Base-by-base conservation (phyloP, 2,797 vertebrate genomes). In the Micropoecilia bifurca region DNA sequence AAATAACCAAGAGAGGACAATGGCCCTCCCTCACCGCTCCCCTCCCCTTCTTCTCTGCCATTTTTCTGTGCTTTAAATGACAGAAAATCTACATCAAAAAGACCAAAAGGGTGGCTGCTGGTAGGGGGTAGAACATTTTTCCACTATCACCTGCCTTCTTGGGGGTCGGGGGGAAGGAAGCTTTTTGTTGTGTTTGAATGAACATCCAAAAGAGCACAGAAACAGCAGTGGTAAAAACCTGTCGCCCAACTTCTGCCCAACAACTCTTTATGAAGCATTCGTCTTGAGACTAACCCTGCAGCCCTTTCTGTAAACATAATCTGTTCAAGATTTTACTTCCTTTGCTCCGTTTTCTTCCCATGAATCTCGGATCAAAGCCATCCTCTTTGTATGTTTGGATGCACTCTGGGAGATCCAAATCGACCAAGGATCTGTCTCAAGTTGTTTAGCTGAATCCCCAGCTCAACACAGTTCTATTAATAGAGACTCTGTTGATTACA, bases 1-100 rank as follows among this genome's bases (percentile, higher is more conserved):
- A 95, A 95, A 95, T 94, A 94, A 90, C 88, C 77, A 48, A 48
- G 77, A 78, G 84, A 84, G 88, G 89, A 87, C 83, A 87, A 86
- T 76, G 84, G 76, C 73, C 83, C 43, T 75, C 82, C 76, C 80
- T 85, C 76, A 8, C 55, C 72, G 39, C 76, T 41, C 71, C 45
- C 43, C 83, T 57, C 75, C 73, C 73, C 77, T 82, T n/a, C 36
- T 83, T 25, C 63, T 59, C 33, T 85, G 9, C 75, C 74, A 76
- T 89, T 87, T 78, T 69, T 87, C 86, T 87, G 43, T 74, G 28
- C 76, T 20, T 82, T 78, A 82, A 87, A 86, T 87, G 83, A 89
- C 78, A 87, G 78, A 83, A 79, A 83, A 82, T 82, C 61, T 77
- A 33, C 66, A 63, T 61, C 73, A 78, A 83, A 85, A 81, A 55